phyloP scores from a whole-genome alignment of 2,888 invertebrate genomes.

The Gymnocheta viridis region DNA sequence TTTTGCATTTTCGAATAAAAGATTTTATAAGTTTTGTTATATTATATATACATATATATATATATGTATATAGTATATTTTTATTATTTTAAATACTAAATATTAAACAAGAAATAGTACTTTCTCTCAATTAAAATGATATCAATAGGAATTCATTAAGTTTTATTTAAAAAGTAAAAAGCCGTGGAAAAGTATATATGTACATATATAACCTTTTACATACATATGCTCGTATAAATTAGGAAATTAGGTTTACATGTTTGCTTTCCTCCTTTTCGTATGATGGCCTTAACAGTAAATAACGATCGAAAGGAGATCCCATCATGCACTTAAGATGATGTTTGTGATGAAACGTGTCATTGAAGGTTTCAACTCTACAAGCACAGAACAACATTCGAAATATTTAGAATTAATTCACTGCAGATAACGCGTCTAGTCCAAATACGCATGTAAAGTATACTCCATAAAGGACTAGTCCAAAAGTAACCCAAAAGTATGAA shows the following conservation, averaged over 20 bases:
- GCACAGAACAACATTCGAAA: too few species aligned
- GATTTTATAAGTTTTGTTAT: neutral
- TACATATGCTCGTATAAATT: neutral
- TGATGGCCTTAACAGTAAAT: too few species aligned
- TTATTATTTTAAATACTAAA: slow-evolving; percentile 10
- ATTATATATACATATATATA: neutral
- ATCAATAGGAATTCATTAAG: slow-evolving; percentile 63
- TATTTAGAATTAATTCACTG: too few species aligned
- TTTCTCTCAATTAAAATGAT: slow-evolving; percentile 57
- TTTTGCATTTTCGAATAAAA: neutral
- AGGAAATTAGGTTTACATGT: neutral
- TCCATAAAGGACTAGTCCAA: too few species aligned
- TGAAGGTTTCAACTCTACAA: neutral
- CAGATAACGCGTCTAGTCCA: too few species aligned
- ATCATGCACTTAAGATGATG: too few species aligned
- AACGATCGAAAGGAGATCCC: too few species aligned
- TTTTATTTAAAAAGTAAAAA: slow-evolving; percentile 42
- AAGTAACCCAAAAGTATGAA: too few species aligned
- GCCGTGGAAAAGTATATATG: slow-evolving; percentile 2
- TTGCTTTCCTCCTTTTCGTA: neutral
- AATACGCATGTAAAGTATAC: too few species aligned
- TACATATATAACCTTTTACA: neutral
- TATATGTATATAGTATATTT: neutral
- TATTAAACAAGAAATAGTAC: slow-evolving; percentile 34
- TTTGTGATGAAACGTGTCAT: neutral